Conservation (phyloP, 2,797 vertebrate genomes). For the Mionectes olivaceus region DNA sequence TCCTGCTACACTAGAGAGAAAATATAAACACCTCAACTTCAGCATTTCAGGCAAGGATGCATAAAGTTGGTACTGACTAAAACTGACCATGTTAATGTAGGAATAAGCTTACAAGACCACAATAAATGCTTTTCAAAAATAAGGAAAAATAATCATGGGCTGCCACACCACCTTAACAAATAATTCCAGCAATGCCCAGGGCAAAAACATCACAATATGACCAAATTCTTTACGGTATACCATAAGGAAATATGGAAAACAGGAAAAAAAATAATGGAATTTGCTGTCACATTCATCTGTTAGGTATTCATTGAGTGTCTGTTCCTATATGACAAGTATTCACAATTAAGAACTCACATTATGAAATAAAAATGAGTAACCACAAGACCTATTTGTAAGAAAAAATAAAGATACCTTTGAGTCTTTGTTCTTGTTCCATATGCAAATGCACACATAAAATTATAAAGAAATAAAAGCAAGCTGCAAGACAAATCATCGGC, state of each 20-base stretch:
- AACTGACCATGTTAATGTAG: neutral
- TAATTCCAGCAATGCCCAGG: slow-evolving; percentile 3
- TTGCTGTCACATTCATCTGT: slow-evolving; percentile 23
- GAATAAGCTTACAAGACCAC: neutral
- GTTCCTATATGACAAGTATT: neutral
- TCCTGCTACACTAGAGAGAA: slow-evolving; percentile 7
- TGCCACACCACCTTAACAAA: neutral
- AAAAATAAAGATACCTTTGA: slow-evolving; percentile 37
- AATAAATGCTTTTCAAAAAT: slow-evolving; percentile 17
- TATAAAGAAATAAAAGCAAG: slow-evolving; percentile 30
- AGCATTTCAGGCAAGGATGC: slow-evolving; percentile 24
- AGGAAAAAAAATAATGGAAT: neutral
- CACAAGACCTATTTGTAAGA: neutral
- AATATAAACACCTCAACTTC: slow-evolving; percentile 14
- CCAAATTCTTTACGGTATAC: neutral
- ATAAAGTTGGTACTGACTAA: neutral
- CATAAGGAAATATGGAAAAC: neutral
- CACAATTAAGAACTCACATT: neutral
- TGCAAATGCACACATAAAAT: slow-evolving; percentile 9
- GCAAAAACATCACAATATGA: neutral
- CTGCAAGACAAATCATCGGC: slow-evolving; percentile 51
- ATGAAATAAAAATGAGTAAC: slow-evolving; percentile 20
- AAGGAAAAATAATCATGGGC: neutral
- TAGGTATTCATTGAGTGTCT: slow-evolving; percentile 6
- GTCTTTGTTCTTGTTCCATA: slow-evolving; percentile 40